Base-by-base conservation (phyloP, 2,113 vertebrate species). In the Dermatemys mawii region DNA sequence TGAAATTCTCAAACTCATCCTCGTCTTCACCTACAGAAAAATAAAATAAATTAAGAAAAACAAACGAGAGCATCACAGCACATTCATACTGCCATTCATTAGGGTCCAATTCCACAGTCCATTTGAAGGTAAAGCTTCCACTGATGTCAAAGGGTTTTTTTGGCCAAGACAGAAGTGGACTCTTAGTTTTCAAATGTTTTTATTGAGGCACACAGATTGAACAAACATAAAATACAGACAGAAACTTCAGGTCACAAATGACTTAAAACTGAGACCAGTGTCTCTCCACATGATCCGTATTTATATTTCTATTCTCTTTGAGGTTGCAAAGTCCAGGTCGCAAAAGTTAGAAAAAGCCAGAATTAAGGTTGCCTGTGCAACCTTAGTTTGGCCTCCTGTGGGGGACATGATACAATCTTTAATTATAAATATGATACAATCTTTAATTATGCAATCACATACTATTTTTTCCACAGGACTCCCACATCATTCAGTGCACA, bases 1-100 rank as follows among this genome's bases (percentile, higher is more conserved):
- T 96, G 91, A 98, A 98, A 94, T 98, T 97, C 94, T 98, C 97
- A 97, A 98, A 98, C 94, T 98, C 98, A 60, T 98, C 96, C 86
- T 98, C 98, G 11, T 98, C 97, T 97, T 98, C 98, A 50, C 97
- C 98, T 97, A 44, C 46, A 75, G 81, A 82, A 93, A 94, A 97
- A 90, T 63, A 93, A 89, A 89, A 29, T 60, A 96, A 96, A 92
- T 78, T 32, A 49, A 95, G 88, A 86, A 9, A 10, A 19, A 4
- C 63, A 38, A 84, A 86, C 26, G 78, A 60, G 90, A 81, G 38
- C 32, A 80, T 81, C 73, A 14, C 48, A 92, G 55, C 41, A 22
- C 3, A 32, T 44, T 29, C 41, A 49, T 41, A 2, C 2, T 1
- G 21, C 1, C 81, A 38, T 32, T 83, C 1, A 1, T 78, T n/a